phyloP scores from a whole-genome alignment of 2,797 vertebrate species.

The Microctenopoma stevenorrisi region DNA sequence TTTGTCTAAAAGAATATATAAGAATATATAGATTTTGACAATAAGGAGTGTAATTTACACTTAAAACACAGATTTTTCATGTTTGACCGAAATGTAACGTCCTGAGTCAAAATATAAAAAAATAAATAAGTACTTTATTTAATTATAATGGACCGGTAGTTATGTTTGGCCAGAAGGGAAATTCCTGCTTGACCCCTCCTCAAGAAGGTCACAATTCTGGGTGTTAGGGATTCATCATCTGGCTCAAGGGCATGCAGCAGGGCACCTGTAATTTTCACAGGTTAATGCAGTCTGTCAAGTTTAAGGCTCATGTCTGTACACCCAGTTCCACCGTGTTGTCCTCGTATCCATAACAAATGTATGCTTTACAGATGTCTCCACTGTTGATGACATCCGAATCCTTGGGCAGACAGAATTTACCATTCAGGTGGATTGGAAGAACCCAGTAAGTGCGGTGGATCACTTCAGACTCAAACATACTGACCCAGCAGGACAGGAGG shows the following conservation, averaged over 20 bases:
- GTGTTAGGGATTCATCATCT: conserved; percentile 1
- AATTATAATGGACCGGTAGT: too few relatives aligned
- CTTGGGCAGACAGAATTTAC: conserved; percentile 87
- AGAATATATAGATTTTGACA: too few relatives aligned
- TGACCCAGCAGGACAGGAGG: conserved; percentile 78
- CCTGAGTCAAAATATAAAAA: not conserved
- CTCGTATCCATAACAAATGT: conserved; percentile 14
- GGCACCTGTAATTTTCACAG: conserved; percentile 34
- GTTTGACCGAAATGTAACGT: not conserved
- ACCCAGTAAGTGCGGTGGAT: conserved; percentile 84
- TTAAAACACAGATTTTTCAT: not conserved
- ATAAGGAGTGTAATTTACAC: not conserved
- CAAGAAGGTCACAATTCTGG: conserved; percentile 21
- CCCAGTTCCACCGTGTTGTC: conserved; percentile 19
- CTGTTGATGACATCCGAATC: conserved; percentile 82
- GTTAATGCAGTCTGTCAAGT: conserved; percentile 25
- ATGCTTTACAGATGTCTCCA: conserved; percentile 76
- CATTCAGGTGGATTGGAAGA: conserved; percentile 92
- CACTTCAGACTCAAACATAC: conserved; percentile 87
- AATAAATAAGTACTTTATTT: not conserved
- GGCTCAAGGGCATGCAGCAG: conserved; percentile 17
- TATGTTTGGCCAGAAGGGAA: not conserved
- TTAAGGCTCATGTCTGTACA: conserved; percentile 33
- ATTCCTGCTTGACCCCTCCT: conserved; percentile 5
- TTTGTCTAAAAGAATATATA: not conserved